Evolutionary conservation across 2,888 invertebrate genomes (phyloP).

Genomic region (Agriopis marginaria): DNA sequence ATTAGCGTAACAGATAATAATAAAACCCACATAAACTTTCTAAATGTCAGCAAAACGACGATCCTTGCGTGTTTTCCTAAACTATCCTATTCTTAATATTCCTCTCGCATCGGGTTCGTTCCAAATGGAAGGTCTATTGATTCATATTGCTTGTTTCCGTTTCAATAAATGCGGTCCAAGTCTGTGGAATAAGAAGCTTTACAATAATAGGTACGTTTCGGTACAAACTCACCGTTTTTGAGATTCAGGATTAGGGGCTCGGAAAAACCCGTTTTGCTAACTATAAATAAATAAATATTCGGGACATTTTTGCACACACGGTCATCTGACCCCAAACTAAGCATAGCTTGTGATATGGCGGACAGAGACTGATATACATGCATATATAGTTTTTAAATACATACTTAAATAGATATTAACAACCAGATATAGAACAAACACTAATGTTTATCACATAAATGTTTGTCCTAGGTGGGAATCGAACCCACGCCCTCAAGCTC

Average conservation of each 20-base stretch:
- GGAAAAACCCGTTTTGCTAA: too few relatives aligned
- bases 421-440: too few relatives aligned
- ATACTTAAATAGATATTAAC: too few relatives aligned
- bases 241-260: neutral
- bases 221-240: neutral
- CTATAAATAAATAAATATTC: too few relatives aligned
- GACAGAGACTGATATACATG: too few relatives aligned
- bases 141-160: slow-evolving; percentile 36
- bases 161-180: slow-evolving; percentile 24
- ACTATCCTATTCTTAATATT: slow-evolving; percentile 26
- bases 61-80: slow-evolving; percentile 15
- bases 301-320: too few relatives aligned
- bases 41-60: slow-evolving; percentile 7
- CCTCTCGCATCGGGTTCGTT: slow-evolving; percentile 6
- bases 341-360: too few relatives aligned
- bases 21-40: slow-evolving; percentile 4
- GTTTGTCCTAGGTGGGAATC: too few relatives aligned
- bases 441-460: too few relatives aligned
- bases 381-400: too few relatives aligned
- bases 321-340: too few relatives aligned
- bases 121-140: slow-evolving; percentile 27
- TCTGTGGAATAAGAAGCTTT: slow-evolving; percentile 21
- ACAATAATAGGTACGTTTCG: slow-evolving; percentile 2
- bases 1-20: neutral
- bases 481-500: too few relatives aligned